Evolutionary conservation across 1,140 invertebrate species (phyloP).

Genomic region (Bombus breviceps): DNA sequence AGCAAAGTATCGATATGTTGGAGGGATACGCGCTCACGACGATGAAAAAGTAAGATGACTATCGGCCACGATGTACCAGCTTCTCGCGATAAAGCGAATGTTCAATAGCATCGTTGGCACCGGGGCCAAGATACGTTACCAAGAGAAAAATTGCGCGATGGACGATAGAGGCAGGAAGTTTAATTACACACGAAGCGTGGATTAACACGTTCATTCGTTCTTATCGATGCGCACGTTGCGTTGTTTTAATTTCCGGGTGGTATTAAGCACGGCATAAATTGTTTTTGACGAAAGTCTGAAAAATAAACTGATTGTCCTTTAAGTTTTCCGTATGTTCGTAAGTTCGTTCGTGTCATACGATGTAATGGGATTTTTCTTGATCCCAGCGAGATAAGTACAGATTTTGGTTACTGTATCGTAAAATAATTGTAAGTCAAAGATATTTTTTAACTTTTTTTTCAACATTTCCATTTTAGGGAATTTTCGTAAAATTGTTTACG

Average conservation of each 20-base stretch:
- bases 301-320: too few species aligned
- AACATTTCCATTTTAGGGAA: too few species aligned
- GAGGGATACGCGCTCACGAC: background rate
- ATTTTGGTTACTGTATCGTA: too few species aligned
- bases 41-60: conserved; percentile 42
- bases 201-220: background rate
- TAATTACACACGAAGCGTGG: background rate
- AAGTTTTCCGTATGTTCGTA: too few species aligned
- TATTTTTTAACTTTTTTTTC: too few species aligned
- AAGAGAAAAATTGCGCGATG: conserved; percentile 12
- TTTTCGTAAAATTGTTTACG: too few species aligned
- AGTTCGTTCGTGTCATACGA: too few species aligned
- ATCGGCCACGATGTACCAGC: conserved; percentile 6
- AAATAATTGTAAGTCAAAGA: too few species aligned
- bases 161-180: background rate
- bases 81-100: conserved; percentile 24
- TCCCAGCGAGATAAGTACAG: too few species aligned
- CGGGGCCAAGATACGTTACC: background rate
- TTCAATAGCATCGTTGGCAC: conserved; percentile 28
- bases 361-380: too few species aligned
- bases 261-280: too few species aligned
- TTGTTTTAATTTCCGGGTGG: background rate
- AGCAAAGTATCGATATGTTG: conserved; percentile 41
- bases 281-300: too few species aligned
- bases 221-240: background rate